Evolutionary conservation across 2,113 vertebrate species (phyloP), one percentile per base, ranked within the genome.

Genomic region (Crotalus helleri): DNA sequence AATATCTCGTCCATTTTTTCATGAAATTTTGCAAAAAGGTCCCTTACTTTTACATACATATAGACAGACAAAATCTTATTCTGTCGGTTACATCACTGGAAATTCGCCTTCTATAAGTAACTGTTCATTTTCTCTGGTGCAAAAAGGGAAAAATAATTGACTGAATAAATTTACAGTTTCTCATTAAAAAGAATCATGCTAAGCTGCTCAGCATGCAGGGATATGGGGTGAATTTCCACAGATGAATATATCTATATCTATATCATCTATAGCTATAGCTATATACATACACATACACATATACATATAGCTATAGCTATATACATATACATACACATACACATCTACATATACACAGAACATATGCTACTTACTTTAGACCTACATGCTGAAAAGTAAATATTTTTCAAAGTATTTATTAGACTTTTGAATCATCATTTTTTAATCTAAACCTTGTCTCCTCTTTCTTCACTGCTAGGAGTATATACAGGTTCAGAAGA

Each of bases 401-500:
- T 39, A 39, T 74, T 33, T 51, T 74, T 39, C n/a, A 39, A 74
- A 33, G 15, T 33, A 74, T 74, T 74, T 74, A 74, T 74, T 74
- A 19, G n/a, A 39, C 85, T 87, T 49, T 29, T 0, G 0, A 91
- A 4, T n/a, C n/a, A 26, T 0, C 54, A 8, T 54, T 90, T 92
- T 94, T 88, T 90, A 90, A 93, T 21, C 3, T 94, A 1, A 74
- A 6, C 39, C 89, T 95, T 89, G 58, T 7, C 57, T 81, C 51
- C 13, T 87, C 88, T 64, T 1, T 90, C 49, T 11, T 88, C 74
- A 57, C 59, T 87, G 93, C 87, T 93, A 23, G 57, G 17, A 93
- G 94, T 93, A 51, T 87, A 53, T 87, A 90, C 90, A 17, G 69
- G 89, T 94, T 69, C 85, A 46, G 64, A 13, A 8, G 94, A 55